These are phyloP conservation scores for Coryphaenoides rupestris DNA, from an alignment of 2,113 vertebrate species.

Conservation along the genomic window DNA sequence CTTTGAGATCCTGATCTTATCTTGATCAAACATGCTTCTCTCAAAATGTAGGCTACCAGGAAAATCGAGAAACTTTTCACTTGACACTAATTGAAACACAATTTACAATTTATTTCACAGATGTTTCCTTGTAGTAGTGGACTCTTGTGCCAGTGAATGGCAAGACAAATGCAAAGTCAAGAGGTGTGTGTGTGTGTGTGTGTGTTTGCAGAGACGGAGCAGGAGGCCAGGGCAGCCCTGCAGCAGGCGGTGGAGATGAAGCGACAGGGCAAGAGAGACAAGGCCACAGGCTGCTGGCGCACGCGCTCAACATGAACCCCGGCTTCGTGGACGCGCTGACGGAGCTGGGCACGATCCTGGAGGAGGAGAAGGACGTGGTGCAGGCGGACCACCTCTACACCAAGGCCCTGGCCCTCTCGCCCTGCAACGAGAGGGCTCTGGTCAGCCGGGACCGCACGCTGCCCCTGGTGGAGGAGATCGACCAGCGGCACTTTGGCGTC, in stretches of 20 bases:
- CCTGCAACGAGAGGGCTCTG: conserved; percentile 85
- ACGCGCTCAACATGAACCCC: conserved; percentile 90
- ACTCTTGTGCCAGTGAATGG: too few species aligned
- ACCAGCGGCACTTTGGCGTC: conserved; percentile 89
- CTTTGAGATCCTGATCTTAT: too few species aligned
- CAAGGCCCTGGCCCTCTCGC: conserved; percentile 86
- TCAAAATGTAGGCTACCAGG: too few species aligned
- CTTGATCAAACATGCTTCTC: too few species aligned
- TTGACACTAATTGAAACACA: too few species aligned
- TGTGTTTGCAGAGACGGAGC: conserved; percentile 74
- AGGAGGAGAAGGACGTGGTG: conserved; percentile 93
- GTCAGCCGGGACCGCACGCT: conserved; percentile 87
- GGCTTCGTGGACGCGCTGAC: conserved; percentile 89
- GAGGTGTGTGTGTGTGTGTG: background rate
- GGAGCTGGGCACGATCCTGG: conserved; percentile 89
- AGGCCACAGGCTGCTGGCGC: conserved; percentile 91
- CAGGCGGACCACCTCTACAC: conserved; percentile 92
- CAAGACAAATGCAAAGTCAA: too few species aligned
- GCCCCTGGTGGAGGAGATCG: conserved; percentile 93
- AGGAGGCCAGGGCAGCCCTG: conserved; percentile 87
- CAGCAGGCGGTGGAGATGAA: conserved; percentile 95
- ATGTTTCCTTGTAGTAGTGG: too few species aligned
- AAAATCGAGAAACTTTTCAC: too few species aligned
- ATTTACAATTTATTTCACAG: too few species aligned
- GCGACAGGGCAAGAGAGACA: conserved; percentile 87